Evolutionary conservation across 2,888 invertebrate genomes (phyloP), one percentile per base, ranked within the genome.

Genomic region (Chironomus tentans): DNA sequence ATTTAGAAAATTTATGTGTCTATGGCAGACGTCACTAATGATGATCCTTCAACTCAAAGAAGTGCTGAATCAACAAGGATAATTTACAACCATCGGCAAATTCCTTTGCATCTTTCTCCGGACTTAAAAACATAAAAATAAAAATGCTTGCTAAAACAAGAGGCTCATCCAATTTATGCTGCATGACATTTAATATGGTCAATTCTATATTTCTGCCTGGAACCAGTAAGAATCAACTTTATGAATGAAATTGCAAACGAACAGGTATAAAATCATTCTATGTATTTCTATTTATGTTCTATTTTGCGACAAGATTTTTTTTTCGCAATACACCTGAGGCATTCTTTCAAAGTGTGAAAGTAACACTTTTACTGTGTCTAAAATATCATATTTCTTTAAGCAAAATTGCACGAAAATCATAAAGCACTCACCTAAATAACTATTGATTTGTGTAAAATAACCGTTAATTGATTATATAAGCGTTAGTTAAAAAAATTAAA

Each of bases 361-460:
- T 68, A 68, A 15, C 68, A 68, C 68, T 68, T 68, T 70, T 47
- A 24, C 24, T 65, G 10, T 22, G 21, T 65, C 3, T 10, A 70
- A 70, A 70, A 18, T 70, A 70, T 70, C 47, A 48, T 21, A 70
- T 70, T 22, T 48, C 70, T 28, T 22, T 24, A 18, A 10, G 24
- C 24, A 13, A 10, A 13, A 15, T 21, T 24, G 65, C 22, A 12
- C 18, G 13, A 65, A 56, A 71, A 21, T 28, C 71, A 71, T 10
- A 13, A 56, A 28, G 38, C 28, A 71, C 24, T 71, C 71, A 50
- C 71, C 71, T 71, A 50, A 56, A 56, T 56, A 15, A 24, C 50
- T 56, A 71, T 56, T 56, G 71, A 71, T 71, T 71, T 71, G 50
- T 71, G 71, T 71, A 50, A 71, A 56, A 50, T 61, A n/a, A 71